Conservation (phyloP, 2,797 vertebrate genomes). For the Schizopygopsis malacanthus region DNA sequence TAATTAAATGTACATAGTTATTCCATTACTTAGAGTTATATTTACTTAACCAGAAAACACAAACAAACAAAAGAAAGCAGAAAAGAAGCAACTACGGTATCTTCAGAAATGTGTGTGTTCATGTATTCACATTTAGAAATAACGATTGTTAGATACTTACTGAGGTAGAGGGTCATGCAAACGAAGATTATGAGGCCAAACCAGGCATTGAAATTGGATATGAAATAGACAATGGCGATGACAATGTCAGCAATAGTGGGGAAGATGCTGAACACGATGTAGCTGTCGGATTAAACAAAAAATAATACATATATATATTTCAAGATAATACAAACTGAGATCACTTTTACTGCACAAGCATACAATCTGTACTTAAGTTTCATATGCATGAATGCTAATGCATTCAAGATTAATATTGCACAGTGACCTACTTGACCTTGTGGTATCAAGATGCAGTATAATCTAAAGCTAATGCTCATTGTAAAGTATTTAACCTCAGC, state of each 20-base stretch:
- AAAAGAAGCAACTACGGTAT: not conserved
- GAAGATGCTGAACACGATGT: conserved; percentile 95
- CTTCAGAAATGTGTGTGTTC: not conserved
- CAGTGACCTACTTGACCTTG: not conserved
- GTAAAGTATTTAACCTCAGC: conserved; percentile 81
- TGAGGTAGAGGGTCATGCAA: conserved; percentile 93
- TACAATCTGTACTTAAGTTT: not conserved
- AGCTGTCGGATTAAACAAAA: conserved; percentile 75
- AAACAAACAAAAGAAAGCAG: not conserved
- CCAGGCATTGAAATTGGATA: conserved; percentile 93
- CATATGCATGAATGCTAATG: not conserved
- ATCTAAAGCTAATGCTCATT: not conserved
- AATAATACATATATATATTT: not conserved
- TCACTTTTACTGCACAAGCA: not conserved
- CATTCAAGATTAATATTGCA: not conserved
- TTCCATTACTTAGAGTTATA: not conserved
- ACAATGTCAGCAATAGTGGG: conserved; percentile 92
- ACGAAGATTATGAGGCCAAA: conserved; percentile 95
- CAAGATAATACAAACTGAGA: not conserved
- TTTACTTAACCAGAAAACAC: not conserved
- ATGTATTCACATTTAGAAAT: not conserved
- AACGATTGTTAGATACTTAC: conserved; percentile 77
- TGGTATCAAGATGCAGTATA: not conserved
- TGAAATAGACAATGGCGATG: conserved; percentile 93
- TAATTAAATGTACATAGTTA: not conserved